A percentile compares a stretch with the other conserved stretches of the same genome.
Evolutionary conservation across 2,797 vertebrate genomes (phyloP).

Genomic region (Fratercula arctica): DNA sequence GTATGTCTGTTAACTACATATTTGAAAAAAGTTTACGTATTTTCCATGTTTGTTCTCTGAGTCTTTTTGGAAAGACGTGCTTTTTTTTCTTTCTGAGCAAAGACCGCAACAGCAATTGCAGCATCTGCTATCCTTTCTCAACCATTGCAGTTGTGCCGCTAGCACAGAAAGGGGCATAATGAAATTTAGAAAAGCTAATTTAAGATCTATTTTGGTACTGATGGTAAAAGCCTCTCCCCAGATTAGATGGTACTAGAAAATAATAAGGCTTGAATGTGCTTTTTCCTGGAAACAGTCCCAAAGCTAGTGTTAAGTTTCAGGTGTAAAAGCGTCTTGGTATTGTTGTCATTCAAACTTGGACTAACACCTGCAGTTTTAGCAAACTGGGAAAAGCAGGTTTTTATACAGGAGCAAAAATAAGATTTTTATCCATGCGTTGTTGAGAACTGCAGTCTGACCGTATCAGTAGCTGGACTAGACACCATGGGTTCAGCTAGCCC

Average conservation of each 20-base stretch:
- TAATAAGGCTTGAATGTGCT: background rate
- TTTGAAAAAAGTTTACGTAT: background rate
- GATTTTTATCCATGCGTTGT: background rate
- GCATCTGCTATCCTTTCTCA: background rate
- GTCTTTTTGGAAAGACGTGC: background rate
- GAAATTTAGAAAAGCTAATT: background rate
- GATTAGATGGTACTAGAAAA: background rate
- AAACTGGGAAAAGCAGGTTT: background rate
- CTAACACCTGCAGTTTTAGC: background rate
- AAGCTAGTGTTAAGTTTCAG: background rate
- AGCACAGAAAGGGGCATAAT: background rate
- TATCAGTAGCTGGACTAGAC: background rate
- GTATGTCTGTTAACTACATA: background rate
- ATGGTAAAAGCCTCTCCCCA: background rate
- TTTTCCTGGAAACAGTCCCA: background rate
- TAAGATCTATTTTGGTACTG: background rate
- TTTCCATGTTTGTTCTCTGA: background rate
- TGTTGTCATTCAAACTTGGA: background rate
- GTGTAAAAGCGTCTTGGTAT: background rate
- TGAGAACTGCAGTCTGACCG: background rate
- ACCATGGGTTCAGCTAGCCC: background rate
- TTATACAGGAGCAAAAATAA: background rate
- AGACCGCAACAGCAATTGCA: background rate
- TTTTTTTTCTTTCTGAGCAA: background rate
- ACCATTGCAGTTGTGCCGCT: background rate